Conservation (phyloP, 2,797 vertebrate genomes). For the Leontocebus nigricollis region DNA sequence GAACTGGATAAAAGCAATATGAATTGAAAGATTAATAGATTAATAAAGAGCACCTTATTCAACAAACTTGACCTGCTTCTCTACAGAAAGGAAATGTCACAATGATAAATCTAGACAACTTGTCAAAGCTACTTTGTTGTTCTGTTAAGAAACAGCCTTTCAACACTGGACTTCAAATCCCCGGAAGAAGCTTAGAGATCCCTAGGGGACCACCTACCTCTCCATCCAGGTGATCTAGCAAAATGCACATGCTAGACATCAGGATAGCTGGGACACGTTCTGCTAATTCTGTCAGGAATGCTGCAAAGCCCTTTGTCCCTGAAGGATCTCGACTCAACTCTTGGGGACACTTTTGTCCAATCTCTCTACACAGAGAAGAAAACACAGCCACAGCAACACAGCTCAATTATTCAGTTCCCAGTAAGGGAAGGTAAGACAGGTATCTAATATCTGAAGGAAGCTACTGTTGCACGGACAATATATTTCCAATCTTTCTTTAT, state of each 20-base stretch:
- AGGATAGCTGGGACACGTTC: constrained; percentile 89
- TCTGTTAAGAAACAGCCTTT: neutral
- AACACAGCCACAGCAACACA: neutral
- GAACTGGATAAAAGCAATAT: neutral
- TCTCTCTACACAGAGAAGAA: constrained; percentile 88
- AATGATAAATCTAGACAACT: neutral
- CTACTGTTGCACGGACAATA: neutral
- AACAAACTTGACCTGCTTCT: neutral
- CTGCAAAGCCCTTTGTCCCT: constrained; percentile 90
- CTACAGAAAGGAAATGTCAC: neutral
- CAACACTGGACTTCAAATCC: neutral
- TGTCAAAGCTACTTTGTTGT: constrained; percentile 18
- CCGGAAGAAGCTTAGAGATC: neutral
- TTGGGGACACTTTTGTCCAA: constrained; percentile 93
- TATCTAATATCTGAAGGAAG: neutral
- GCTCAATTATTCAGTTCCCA: neutral
- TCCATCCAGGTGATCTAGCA: constrained; percentile 93
- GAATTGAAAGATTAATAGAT: neutral
- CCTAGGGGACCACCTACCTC: constrained; percentile 86
- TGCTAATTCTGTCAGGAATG: constrained; percentile 93
- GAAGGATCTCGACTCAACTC: constrained; percentile 91
- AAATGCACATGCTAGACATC: constrained; percentile 93
- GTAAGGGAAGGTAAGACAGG: neutral
- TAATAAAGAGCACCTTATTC: neutral
- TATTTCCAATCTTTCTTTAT: neutral